Conservation (phyloP, 1,140 invertebrate species). For the Macrotrachela quadricornifera region DNA sequence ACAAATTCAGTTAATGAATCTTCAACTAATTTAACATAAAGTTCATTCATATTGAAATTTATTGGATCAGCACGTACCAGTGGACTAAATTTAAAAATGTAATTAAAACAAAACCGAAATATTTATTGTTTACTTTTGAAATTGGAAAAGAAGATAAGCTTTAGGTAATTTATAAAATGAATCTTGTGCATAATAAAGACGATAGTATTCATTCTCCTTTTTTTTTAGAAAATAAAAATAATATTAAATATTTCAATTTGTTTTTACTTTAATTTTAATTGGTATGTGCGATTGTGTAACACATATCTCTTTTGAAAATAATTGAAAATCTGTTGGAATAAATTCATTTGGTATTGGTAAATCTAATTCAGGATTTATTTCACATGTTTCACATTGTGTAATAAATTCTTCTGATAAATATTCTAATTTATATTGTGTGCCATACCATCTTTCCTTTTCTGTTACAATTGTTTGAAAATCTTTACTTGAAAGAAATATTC, state of each 20-base stretch:
- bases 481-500: no score
- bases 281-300: no score
- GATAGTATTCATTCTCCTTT: background rate
- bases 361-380: background rate
- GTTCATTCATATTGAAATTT: conserved; percentile 53
- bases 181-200: conserved; percentile 8
- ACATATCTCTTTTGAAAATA: no score
- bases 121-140: background rate
- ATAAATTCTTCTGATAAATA: conserved; percentile 3
- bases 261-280: no score
- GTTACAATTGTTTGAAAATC: no score
- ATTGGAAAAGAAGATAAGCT: background rate
- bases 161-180: conserved; percentile 1
- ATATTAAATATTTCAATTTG: no score
- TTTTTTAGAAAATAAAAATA: no score
- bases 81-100: conserved; percentile 32
- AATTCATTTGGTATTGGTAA: background rate
- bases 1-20: conserved; percentile 74
- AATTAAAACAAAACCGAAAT: no score
- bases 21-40: conserved; percentile 56
- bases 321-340: background rate
- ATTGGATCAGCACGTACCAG: conserved; percentile 62
- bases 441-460: conserved; percentile 6
- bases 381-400: background rate
- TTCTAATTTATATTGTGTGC: conserved; percentile 7